Base-by-base conservation (phyloP, 2,797 vertebrate genomes). In the Luscinia luscinia region DNA sequence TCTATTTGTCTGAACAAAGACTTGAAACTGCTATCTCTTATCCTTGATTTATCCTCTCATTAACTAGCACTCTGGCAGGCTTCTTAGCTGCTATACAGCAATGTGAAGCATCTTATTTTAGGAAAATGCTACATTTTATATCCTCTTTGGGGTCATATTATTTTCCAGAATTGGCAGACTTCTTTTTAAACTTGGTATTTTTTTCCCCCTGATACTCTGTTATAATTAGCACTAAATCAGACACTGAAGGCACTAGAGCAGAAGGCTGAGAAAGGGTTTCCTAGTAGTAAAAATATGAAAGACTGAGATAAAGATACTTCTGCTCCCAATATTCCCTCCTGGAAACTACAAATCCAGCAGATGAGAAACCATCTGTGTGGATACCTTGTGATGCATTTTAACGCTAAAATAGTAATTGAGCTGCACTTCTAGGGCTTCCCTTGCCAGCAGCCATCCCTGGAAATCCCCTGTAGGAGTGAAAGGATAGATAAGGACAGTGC, bases 351-450 rank as follows among this genome's bases (percentile, higher is more conserved):
- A 87, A 94, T 93, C 84, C 92, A 94, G 90, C 94, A 95, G 92
- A 96, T 94, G 95, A 94, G 93, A 92, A 95, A 90, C 94, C 92
- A 96, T 95, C 95, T 96, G 93, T 92, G 90, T 94, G 92, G 96
- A 94, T 95, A 95, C 93, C 95, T 96, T 95, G 87, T 95, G 89
- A 93, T 94, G 79, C 24, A 8, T 96, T 95, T 96, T 94, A 94
- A 91, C 40, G 73, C 89, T 93, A 85, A 87, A 96, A 89, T 72
- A 89, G 94, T 80, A 94, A 96, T 85, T 89, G 84, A 95, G 79
- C 84, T 91, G 91, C 73, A 94, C 94, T 96, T 87, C 68, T 15
- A 96, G 89, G 94, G 89, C 82, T 95, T 96, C 79, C 91, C 82
- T 94, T 91, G 94, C 93, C 91, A 96, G 87, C 87, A 94, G 91